Evolutionary conservation across 1,140 invertebrate species (phyloP).

Genomic region (Aphelinus atriplicis): DNA sequence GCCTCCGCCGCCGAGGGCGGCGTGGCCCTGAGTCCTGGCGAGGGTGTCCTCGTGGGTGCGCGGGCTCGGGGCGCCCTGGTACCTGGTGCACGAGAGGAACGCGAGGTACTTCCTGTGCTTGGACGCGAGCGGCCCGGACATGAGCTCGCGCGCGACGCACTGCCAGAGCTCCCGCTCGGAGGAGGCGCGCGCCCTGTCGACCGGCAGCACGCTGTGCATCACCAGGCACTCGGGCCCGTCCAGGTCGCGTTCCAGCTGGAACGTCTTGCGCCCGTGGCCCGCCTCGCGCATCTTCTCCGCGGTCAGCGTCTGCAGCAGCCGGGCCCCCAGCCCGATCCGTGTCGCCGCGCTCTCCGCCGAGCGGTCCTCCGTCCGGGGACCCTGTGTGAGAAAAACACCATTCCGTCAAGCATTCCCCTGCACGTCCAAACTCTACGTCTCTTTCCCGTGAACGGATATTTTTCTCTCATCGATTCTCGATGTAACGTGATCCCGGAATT

Average conservation of each 20-base stretch:
- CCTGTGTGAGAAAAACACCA: slow-evolving; percentile 49
- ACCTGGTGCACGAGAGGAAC: slow-evolving; percentile 88
- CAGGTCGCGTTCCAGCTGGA: slow-evolving; percentile 77
- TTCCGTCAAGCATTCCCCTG: too few species aligned
- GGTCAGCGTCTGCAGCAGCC: slow-evolving; percentile 85
- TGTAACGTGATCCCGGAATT: too few species aligned
- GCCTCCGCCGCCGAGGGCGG: slow-evolving; percentile 88
- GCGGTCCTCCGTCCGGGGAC: slow-evolving; percentile 74
- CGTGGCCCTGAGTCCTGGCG: slow-evolving; percentile 81
- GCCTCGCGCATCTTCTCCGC: slow-evolving; percentile 89
- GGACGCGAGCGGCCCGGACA: slow-evolving; percentile 73
- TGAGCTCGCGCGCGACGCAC: slow-evolving; percentile 81
- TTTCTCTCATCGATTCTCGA: too few species aligned
- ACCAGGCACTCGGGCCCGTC: slow-evolving; percentile 72
- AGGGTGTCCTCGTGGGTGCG: slow-evolving; percentile 79
- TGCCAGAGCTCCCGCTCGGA: slow-evolving; percentile 86
- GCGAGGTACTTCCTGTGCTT: slow-evolving; percentile 85
- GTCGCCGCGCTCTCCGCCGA: slow-evolving; percentile 79
- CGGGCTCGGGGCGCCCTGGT: slow-evolving; percentile 70
- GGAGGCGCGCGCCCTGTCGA: slow-evolving; percentile 77
- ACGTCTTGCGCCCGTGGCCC: slow-evolving; percentile 82
- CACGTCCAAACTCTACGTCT: too few species aligned
- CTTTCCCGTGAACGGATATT: too few species aligned
- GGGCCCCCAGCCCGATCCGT: slow-evolving; percentile 80
- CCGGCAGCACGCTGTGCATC: slow-evolving; percentile 77